Evolutionary conservation across 2,888 invertebrate species (phyloP).

Genomic region (Dynastes maya): DNA sequence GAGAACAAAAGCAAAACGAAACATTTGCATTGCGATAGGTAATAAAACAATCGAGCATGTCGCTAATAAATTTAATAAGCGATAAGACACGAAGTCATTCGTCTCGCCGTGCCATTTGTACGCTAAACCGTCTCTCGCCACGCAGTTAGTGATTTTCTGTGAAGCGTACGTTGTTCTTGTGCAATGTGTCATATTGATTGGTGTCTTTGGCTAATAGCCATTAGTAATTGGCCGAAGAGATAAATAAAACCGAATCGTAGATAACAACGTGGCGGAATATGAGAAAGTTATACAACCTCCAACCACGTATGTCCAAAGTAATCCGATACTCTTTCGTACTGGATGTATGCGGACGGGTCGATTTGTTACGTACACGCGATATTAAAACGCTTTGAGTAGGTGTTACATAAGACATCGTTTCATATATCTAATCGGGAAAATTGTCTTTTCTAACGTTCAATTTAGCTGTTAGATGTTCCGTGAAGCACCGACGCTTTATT

Average conservation of each 20-base stretch:
- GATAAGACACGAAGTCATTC: conserved; percentile 8
- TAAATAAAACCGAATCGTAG: conserved; percentile 25
- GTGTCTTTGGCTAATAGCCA: conserved; percentile 29
- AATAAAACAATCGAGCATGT: conserved; percentile 19
- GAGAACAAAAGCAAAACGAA: conserved; percentile 3
- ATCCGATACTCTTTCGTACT: conserved; percentile 1
- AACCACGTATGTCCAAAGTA: conserved; percentile 14
- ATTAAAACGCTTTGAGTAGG: conserved; percentile 6
- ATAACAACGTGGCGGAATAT: conserved; percentile 18
- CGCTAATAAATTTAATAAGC: conserved; percentile 14
- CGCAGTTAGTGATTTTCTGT: not conserved
- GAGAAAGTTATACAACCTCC: not conserved
- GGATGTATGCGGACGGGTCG: not conserved
- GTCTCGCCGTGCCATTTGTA: not conserved
- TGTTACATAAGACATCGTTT: conserved; percentile 17
- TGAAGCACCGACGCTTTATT: conserved; percentile 14
- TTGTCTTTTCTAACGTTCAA: conserved; percentile 17
- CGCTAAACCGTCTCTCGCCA: not conserved
- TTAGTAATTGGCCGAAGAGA: conserved; percentile 26
- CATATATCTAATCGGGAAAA: conserved; percentile 32
- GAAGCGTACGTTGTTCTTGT: conserved; percentile 10
- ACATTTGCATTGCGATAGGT: conserved; percentile 17
- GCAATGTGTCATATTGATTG: conserved; percentile 29
- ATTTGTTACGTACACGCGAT: conserved; percentile 12
- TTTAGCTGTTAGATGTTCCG: not conserved